These are phyloP conservation scores for Cosmorhoe ocellata DNA, from an alignment of 2,888 invertebrate species.

Conservation along the genomic window DNA sequence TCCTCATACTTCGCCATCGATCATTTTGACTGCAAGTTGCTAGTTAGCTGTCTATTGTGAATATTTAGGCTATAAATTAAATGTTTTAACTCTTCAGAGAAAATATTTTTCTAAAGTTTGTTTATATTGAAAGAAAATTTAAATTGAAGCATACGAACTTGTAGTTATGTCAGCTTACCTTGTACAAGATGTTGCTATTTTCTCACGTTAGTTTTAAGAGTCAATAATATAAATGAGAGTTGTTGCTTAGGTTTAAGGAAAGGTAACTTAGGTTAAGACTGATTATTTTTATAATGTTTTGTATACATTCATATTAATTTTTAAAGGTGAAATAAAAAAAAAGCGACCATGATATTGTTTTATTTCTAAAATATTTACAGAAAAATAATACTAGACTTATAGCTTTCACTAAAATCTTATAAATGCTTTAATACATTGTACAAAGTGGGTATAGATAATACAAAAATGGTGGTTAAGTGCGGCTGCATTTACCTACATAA, in stretches of 20 bases:
- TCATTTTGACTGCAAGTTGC: no score
- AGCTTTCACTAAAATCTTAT: conserved; percentile 7
- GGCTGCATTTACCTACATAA: no score
- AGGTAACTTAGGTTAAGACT: conserved; percentile 24
- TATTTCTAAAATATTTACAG: conserved; percentile 28
- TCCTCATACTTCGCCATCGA: no score
- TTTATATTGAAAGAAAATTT: no score
- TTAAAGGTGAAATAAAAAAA: conserved; percentile 18
- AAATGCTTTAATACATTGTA: conserved; percentile 5
- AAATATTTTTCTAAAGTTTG: no score
- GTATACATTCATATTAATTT: no score
- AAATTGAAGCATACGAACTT: no score
- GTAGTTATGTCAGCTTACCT: no score
- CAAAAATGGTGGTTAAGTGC: no score
- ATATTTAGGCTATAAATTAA: no score
- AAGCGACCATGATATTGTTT: conserved; percentile 15
- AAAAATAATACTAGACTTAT: conserved; percentile 26
- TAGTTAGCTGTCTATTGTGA: no score
- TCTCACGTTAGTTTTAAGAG: neutral
- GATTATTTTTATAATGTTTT: conserved; percentile 28
- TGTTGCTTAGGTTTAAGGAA: conserved; percentile 18
- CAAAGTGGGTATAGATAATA: conserved; percentile 13
- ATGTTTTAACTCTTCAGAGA: no score
- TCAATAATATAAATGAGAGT: conserved; percentile 15
- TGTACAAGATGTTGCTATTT: neutral